Conservation (phyloP, 2,113 vertebrate species). For the Tretioscincus oriximinensis region DNA sequence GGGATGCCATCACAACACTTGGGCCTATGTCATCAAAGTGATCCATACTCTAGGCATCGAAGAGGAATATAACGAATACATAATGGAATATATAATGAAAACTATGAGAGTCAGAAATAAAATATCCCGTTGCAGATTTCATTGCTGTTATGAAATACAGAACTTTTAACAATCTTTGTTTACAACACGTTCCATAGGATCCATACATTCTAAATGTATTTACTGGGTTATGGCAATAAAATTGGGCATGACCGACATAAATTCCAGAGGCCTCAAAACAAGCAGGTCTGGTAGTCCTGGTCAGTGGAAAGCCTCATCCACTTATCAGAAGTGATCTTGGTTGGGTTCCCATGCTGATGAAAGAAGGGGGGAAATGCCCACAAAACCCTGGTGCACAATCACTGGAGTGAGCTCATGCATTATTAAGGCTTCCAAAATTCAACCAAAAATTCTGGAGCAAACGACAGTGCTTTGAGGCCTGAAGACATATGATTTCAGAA, state of each 20-base stretch:
- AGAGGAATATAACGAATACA: not conserved
- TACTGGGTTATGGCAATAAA: not conserved
- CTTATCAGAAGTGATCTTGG: too few relatives aligned
- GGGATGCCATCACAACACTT: conserved; percentile 97
- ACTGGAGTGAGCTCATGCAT: too few relatives aligned
- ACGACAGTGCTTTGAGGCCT: too few relatives aligned
- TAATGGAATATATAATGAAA: not conserved
- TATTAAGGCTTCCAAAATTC: too few relatives aligned
- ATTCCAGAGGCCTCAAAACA: not conserved
- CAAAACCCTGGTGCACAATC: too few relatives aligned
- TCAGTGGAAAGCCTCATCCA: too few relatives aligned
- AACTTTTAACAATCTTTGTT: not conserved
- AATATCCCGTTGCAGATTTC: not conserved
- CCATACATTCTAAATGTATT: not conserved
- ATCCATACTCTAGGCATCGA: conserved; percentile 88
- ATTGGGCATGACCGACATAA: not conserved
- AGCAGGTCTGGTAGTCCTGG: too few relatives aligned
- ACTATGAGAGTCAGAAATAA: accelerated
- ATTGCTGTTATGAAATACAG: not conserved
- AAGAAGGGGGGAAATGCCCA: too few relatives aligned
- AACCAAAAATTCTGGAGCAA: too few relatives aligned
- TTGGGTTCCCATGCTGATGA: too few relatives aligned
- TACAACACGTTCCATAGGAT: not conserved
- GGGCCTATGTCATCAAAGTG: conserved; percentile 99
- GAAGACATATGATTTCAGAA: too few relatives aligned